Percentiles rank a stretch among this genome's conserved stretches.
phyloP scores from a whole-genome alignment of 2,113 vertebrate genomes.

The Perognathus longimembris region DNA sequence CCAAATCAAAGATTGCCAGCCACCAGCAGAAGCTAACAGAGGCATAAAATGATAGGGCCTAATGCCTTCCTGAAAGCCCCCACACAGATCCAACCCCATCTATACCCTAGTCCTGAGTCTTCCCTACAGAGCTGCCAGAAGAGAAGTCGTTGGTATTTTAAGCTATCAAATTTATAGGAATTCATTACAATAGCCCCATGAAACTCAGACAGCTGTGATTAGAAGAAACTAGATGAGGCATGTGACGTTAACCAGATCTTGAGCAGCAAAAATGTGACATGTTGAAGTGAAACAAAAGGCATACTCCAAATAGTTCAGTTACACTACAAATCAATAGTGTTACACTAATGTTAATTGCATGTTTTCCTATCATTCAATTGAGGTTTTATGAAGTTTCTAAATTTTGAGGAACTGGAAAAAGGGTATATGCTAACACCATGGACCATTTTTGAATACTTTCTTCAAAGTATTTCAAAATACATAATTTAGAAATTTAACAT shows the following conservation, averaged over 20 bases:
- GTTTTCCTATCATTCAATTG: background rate
- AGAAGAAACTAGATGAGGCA: too few relatives aligned
- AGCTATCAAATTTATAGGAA: background rate
- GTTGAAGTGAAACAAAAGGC: too few relatives aligned
- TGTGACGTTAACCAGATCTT: background rate
- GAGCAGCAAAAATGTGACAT: too few relatives aligned
- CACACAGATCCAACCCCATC: background rate
- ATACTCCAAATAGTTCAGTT: too few relatives aligned
- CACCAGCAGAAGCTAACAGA: background rate
- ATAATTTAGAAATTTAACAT: background rate
- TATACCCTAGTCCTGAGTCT: background rate
- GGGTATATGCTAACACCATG: too few relatives aligned
- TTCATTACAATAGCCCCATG: too few relatives aligned
- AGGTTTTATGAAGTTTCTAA: background rate
- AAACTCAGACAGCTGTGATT: background rate
- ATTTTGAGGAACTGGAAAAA: background rate
- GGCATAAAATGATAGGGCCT: too few relatives aligned
- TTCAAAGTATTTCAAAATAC: background rate
- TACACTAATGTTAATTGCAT: too few relatives aligned
- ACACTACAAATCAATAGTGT: too few relatives aligned
- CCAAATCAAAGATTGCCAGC: background rate
- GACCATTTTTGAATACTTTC: background rate
- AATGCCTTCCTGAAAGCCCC: background rate
- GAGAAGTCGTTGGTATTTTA: background rate
- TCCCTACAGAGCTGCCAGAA: background rate